Conservation (phyloP, 2,888 invertebrate species). For the Cephus spinipes region DNA sequence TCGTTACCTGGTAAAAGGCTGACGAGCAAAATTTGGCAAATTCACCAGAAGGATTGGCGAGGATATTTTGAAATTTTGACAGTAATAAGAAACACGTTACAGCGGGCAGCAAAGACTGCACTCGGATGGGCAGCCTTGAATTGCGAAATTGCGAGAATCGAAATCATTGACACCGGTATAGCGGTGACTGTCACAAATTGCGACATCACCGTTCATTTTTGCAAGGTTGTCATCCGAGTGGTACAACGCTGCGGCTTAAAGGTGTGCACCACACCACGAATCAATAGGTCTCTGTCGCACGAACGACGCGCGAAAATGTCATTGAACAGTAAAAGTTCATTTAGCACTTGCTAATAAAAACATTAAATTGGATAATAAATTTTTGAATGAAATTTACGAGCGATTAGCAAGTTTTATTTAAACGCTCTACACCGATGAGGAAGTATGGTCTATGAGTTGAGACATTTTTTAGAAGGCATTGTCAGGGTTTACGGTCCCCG, state of each 20-base stretch:
- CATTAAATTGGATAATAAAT: not conserved
- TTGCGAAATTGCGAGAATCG: not conserved
- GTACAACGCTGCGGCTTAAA: not conserved
- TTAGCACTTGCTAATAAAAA: not conserved
- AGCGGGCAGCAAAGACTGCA: not conserved
- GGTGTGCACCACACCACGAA: not conserved
- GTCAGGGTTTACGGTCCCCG: not conserved
- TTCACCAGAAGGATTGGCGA: not conserved
- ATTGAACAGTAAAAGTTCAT: not conserved
- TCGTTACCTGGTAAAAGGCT: not conserved
- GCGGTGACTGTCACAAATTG: not conserved
- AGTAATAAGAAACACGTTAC: not conserved
- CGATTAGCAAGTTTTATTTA: not conserved
- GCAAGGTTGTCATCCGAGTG: not conserved
- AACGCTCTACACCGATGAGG: not conserved
- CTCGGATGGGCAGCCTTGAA: not conserved
- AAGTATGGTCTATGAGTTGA: not conserved
- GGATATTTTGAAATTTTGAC: not conserved
- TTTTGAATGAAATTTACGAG: not conserved
- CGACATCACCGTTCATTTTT: not conserved
- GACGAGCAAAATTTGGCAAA: constrained; percentile 9
- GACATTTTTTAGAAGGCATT: not conserved
- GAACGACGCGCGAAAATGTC: not conserved
- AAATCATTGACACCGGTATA: constrained; percentile 5
- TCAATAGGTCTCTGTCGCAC: not conserved